Evolutionary conservation across 1,140 invertebrate genomes (phyloP).

Genomic region (Calliopsis andreniformis): DNA sequence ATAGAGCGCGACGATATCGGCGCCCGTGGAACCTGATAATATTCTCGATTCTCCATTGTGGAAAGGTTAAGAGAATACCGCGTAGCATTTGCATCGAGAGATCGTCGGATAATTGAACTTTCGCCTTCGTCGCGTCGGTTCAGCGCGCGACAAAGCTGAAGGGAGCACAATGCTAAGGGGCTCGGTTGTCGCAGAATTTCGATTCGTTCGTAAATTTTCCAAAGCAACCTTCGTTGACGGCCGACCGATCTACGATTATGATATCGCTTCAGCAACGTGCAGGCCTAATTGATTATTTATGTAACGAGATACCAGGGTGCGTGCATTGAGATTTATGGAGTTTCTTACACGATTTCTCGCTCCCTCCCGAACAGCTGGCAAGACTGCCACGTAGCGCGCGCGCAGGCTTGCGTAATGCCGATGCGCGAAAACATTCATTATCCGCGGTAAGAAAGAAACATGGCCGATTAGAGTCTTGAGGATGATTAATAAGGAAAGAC

Average conservation of each 20-base stretch:
- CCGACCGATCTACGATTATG: neutral
- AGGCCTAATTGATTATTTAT: constrained; percentile 16
- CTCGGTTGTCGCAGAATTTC: neutral
- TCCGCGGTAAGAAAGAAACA: constrained; percentile 6
- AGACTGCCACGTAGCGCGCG: neutral
- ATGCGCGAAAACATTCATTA: constrained; percentile 41
- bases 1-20: constrained; percentile 42
- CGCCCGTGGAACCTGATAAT: constrained; percentile 24
- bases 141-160: neutral
- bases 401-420: constrained; percentile 7
- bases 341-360: constrained; percentile 2
- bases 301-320: neutral
- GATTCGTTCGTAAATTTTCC: neutral
- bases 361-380: constrained; percentile 5
- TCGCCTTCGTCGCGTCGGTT: neutral
- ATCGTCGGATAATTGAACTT: constrained; percentile 10
- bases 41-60: constrained; percentile 5
- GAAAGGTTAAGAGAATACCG: constrained; percentile 34
- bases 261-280: neutral
- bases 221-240: neutral
- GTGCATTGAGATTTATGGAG: constrained; percentile 6
- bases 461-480: constrained; percentile 7
- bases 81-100: neutral
- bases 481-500: neutral
- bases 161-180: neutral